phyloP scores from a whole-genome alignment of 2,113 vertebrate species.

The Nannobrachium achirus region DNA sequence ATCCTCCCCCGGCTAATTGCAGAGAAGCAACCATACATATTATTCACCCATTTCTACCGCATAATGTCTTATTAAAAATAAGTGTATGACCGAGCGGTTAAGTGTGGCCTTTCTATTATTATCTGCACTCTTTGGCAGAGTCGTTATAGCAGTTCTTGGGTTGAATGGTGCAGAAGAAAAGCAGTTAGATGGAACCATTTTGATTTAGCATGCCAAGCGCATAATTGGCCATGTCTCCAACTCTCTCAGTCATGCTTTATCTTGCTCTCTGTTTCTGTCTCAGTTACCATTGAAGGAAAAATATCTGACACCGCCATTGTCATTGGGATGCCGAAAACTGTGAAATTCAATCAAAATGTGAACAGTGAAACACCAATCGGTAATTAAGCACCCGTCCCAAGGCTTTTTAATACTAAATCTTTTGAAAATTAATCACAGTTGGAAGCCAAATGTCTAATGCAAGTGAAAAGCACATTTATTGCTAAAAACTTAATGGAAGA shows the following conservation, averaged over 20 bases:
- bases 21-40: neutral
- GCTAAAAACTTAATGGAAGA: neutral
- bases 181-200: conserved; percentile 43
- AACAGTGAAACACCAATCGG: neutral
- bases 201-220: conserved; percentile 50
- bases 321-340: neutral
- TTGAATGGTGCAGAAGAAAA: conserved; percentile 35
- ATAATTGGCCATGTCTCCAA: conserved; percentile 47
- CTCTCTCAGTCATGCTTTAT: conserved; percentile 1
- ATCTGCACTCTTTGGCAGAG: conserved; percentile 8
- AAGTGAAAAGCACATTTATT: neutral
- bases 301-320: neutral
- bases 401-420: neutral
- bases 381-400: neutral
- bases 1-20: conserved; percentile 2
- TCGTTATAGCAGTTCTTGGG: conserved; percentile 32
- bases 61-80: conserved; percentile 20
- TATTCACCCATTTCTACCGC: conserved; percentile 2
- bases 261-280: conserved; percentile 3
- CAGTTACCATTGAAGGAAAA: neutral
- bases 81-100: conserved; percentile 12
- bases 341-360: conserved; percentile 7
- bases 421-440: neutral
- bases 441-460: neutral
- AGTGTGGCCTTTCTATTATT: conserved; percentile 5